A percentile compares a stretch with the other conserved stretches of the same genome.
phyloP scores from a whole-genome alignment of 2,888 invertebrate genomes.

The Lithophane socia region DNA sequence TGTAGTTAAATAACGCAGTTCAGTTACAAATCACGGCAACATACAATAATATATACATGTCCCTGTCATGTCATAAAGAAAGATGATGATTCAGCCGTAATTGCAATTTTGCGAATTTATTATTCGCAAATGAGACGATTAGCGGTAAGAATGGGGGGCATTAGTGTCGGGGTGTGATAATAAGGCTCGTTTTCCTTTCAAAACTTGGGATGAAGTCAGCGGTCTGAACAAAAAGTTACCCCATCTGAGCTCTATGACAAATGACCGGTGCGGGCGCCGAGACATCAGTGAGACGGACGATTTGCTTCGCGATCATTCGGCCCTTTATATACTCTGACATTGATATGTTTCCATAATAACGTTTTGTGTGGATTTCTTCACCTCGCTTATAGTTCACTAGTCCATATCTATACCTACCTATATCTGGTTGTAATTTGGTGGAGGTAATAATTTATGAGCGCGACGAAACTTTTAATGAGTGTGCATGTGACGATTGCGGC shows the following conservation, averaged over 20 bases:
- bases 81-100: conserved; percentile 58
- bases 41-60: conserved; percentile 22
- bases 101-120: conserved; percentile 70
- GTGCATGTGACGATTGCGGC: conserved; percentile 20
- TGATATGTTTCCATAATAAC: conserved; percentile 73
- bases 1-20: conserved; percentile 42
- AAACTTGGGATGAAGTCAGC: conserved; percentile 86
- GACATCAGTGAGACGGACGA: conserved; percentile 83
- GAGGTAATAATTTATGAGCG: conserved; percentile 30
- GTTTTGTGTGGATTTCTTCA: conserved; percentile 64
- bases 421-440: conserved; percentile 23
- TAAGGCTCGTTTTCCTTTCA: conserved; percentile 83
- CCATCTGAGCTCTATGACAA: conserved; percentile 88
- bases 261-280: conserved; percentile 78
- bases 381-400: conserved; percentile 17
- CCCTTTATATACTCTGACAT: conserved; percentile 72
- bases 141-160: conserved; percentile 76
- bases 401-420: conserved; percentile 4
- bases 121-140: conserved; percentile 78
- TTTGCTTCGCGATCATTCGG: conserved; percentile 84
- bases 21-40: conserved; percentile 24
- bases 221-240: conserved; percentile 87
- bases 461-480: conserved; percentile 56
- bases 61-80: conserved; percentile 40
- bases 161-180: conserved; percentile 82